Base-by-base conservation (phyloP, 2,888 invertebrate species). In the Bedellia somnulentella region DNA sequence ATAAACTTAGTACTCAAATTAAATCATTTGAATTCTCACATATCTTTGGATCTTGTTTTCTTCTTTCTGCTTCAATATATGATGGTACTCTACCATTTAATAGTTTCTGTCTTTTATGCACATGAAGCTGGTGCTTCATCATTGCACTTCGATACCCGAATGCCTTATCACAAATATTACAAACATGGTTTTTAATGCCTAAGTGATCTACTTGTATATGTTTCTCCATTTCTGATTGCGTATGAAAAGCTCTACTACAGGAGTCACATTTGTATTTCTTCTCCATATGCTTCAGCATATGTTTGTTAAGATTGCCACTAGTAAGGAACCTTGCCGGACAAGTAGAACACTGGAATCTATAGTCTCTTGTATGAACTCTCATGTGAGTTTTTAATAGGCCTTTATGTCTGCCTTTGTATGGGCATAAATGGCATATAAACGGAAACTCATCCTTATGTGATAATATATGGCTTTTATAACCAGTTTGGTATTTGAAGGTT, bases 61-160 rank as follows among this genome's bases (percentile, higher is more conserved):
- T 48, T 35, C 51, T 53, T 31, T 53, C 57, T 26, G 43, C 49
- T 39, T 55, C 60, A 31, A 68, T 45, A 43, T 70, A 68, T 29
- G 64, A 39, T 9, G 70, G 67, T 45, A 55, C 49, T 16, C 67
- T 43, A 0, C 64, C 64, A 37, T 54, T 58, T 2, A 51, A 44
- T 52, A 62, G 49, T 39, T 64, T 64, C 30, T 56, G 47, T 35
- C 64, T 52, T 27, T 62, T 64, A 30, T 66, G 66, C 3, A 63
- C 56, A 28, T 52, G 45, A 16, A 62, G 32, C 36, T 62, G 58
- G 43, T 64, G 66, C 28, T 59, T 52, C 61, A 60, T 59, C 3
- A 63, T 33, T 8, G 56, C 54, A 39, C 57, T 63, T 21, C 48
- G 54, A 6, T 53, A 56, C 1, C 57, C 53, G 51, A 59, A 64